phyloP scores from a whole-genome alignment of 2,888 invertebrate genomes.

The Habrosyne pyritoides region DNA sequence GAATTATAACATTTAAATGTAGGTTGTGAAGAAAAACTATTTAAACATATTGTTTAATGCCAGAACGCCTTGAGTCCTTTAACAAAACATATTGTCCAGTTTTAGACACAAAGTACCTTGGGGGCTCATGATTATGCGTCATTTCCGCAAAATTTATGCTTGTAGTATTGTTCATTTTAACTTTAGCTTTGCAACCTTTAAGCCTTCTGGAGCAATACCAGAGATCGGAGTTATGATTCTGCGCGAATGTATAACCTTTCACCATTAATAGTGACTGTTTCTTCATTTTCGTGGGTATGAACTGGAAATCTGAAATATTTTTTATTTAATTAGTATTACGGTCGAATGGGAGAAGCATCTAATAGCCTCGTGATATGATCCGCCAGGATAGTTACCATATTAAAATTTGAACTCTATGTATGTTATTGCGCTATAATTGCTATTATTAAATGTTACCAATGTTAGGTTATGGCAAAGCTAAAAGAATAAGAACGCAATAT shows the following conservation, averaged over 20 bases:
- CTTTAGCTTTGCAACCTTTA: slow-evolving; percentile 39
- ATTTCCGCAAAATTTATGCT: not conserved
- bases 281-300: slow-evolving; percentile 24
- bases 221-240: slow-evolving; percentile 17
- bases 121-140: not conserved
- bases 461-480: too few relatives aligned
- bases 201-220: slow-evolving; percentile 54
- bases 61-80: too few relatives aligned
- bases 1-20: too few relatives aligned
- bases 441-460: too few relatives aligned
- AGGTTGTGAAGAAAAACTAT: too few relatives aligned
- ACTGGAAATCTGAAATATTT: slow-evolving; percentile 20
- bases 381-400: too few relatives aligned
- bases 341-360: not conserved
- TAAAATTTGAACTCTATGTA: too few relatives aligned
- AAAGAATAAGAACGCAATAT: too few relatives aligned
- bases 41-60: too few relatives aligned
- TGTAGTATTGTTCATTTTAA: slow-evolving; percentile 24
- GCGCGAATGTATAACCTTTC: slow-evolving; percentile 9
- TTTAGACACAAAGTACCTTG: not conserved
- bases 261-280: not conserved
- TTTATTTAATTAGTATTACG: not conserved
- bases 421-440: too few relatives aligned
- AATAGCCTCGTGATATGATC: too few relatives aligned
- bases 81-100: not conserved